Percentiles rank a stretch among this genome's conserved stretches.
phyloP scores from a whole-genome alignment of 2,888 invertebrate species.

The Pyrrhosoma nymphula region DNA sequence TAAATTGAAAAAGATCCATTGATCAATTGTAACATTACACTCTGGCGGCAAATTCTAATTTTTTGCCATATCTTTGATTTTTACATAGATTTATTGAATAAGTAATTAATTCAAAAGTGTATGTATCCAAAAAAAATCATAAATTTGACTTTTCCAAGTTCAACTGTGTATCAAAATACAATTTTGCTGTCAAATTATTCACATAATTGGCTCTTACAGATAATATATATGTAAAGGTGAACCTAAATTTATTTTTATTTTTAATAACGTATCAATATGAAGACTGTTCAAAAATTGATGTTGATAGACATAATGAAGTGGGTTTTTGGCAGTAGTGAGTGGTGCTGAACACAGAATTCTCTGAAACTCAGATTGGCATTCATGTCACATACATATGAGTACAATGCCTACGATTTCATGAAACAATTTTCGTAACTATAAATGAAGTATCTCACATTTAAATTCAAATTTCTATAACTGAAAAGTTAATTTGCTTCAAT shows the following conservation, averaged over 20 bases:
- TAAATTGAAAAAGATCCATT: conserved; percentile 56
- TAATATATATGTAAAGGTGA: background rate
- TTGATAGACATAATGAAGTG: conserved; percentile 50
- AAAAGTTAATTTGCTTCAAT: background rate
- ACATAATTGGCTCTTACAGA: background rate
- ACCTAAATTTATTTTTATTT: conserved; percentile 24
- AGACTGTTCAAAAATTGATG: conserved; percentile 39
- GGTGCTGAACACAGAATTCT: conserved; percentile 62
- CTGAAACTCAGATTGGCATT: conserved; percentile 41
- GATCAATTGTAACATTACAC: conserved; percentile 7
- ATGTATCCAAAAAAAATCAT: background rate
- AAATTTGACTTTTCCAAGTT: conserved; percentile 21
- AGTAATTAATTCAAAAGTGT: background rate
- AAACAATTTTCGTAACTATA: conserved; percentile 3
- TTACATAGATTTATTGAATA: conserved; percentile 24
- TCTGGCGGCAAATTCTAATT: background rate
- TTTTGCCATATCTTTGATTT: conserved; percentile 5
- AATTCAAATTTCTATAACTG: background rate
- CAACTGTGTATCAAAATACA: conserved; percentile 16
- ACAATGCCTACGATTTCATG: conserved; percentile 15
- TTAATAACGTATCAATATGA: background rate
- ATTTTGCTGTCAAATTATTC: background rate
- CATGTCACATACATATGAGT: background rate
- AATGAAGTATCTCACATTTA: background rate
- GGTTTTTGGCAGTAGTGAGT: conserved; percentile 56